Evolutionary conservation across 2,797 vertebrate species (phyloP), one percentile per base, ranked within the genome.

Genomic region (Sarcoramphus papa): DNA sequence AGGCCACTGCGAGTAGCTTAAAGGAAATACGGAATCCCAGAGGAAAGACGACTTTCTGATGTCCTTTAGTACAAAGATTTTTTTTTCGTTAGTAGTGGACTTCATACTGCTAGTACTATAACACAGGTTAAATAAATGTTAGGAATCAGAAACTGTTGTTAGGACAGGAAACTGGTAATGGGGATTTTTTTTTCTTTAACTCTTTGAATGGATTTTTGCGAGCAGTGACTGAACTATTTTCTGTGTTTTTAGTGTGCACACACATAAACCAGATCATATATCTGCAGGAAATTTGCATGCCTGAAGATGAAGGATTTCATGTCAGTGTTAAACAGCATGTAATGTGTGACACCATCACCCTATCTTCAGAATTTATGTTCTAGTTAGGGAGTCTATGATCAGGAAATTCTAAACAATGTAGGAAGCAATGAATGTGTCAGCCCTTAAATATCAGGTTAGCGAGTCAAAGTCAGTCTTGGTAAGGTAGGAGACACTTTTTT

Each of bases 391-490:
- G 30, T 37, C 47, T 90, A 4, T 75, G 70, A 92, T 63, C 41
- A 80, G 86, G 87, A 95, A 93, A 93, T 60, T 69, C 50, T 70
- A 74, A 92, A 90, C 81, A 92, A 70, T 27, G 30, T 6, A 45
- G 88, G 88, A 81, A 92, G 85, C 92, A 95, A 92, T 54, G 31
- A 84, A 83, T 12, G 53, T 47, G 74, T 65, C 88, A 83, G 85
- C 56, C 50, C 48, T 65, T 82, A 94, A 76, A 77, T 47, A 73
- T 8, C 54, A 51, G 40, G 47, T 87, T 86, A 73, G 63, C 69
- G 85, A 95, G 74, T 93, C 70, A 92, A 94, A 93, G 90, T 63
- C 80, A 91, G 75, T 25, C 88, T 74, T 80, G 56, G 56, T 65
- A 60, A 85, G 25, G 63, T 20, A 60, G 70, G 64, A 94, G 57